Percentiles rank a stretch among this genome's conserved stretches.
phyloP scores from a whole-genome alignment of 2,797 vertebrate genomes.

The Chaenodraco wilsoni region DNA sequence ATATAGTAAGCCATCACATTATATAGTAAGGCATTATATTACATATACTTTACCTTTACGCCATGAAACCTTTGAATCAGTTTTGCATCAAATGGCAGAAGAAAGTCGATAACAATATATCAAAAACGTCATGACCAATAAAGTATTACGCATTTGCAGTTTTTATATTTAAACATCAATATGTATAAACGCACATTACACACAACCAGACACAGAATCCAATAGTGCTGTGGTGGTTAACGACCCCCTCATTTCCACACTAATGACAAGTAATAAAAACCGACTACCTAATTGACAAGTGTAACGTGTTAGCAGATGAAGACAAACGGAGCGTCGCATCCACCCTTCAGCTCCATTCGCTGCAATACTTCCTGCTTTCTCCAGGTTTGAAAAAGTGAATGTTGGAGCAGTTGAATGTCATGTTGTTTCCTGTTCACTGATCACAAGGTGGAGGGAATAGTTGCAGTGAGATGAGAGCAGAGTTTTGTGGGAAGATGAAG shows the following conservation, averaged over 20 bases:
- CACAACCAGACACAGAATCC: not conserved
- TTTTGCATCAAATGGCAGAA: not conserved
- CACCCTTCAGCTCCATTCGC: not conserved
- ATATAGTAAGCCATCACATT: too few relatives aligned
- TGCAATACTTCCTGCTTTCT: not conserved
- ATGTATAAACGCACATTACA: not conserved
- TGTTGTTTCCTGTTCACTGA: not conserved
- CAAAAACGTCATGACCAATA: not conserved
- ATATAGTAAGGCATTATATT: too few relatives aligned
- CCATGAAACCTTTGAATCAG: too few relatives aligned
- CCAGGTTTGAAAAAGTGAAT: not conserved
- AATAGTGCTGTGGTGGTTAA: not conserved
- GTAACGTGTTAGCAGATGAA: not conserved
- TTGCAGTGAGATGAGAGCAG: conserved; percentile 19
- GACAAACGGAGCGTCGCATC: not conserved
- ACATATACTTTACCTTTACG: too few relatives aligned
- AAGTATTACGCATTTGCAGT: not conserved
- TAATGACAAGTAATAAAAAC: not conserved
- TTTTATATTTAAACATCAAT: not conserved
- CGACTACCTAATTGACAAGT: not conserved
- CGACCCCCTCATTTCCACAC: not conserved
- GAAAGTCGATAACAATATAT: not conserved
- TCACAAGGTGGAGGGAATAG: conserved; percentile 6
- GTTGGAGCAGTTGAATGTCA: not conserved
- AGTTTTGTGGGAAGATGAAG: conserved; percentile 31